Evolutionary conservation across 1,140 invertebrate genomes (phyloP).

Genomic region (Cydia pomonella): DNA sequence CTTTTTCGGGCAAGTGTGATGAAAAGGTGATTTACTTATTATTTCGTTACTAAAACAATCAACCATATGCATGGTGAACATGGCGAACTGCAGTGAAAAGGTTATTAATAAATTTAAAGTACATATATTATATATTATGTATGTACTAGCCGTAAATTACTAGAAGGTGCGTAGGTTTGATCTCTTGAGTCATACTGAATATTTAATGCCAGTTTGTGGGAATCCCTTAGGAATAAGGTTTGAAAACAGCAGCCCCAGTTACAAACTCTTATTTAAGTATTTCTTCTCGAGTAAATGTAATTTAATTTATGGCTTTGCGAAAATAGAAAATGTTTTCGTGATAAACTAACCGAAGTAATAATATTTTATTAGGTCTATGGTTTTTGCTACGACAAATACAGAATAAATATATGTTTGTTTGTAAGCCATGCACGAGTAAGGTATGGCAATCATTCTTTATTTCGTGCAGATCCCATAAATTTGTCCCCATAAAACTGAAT

Average conservation of each 20-base stretch:
- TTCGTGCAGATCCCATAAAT: slow-evolving; percentile 12
- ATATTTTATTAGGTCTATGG: not conserved
- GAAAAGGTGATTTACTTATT: too few species aligned
- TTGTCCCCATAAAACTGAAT: slow-evolving; percentile 30
- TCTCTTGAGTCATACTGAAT: not conserved
- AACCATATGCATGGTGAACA: too few species aligned
- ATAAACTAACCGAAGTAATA: not conserved
- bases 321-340: not conserved
- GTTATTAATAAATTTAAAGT: not conserved
- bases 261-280: slow-evolving; percentile 8
- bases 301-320: slow-evolving; percentile 9
- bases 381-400: not conserved
- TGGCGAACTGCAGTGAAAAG: too few species aligned
- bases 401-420: not conserved
- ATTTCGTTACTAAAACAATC: not conserved
- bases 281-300: slow-evolving; percentile 4
- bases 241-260: not conserved
- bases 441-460: not conserved
- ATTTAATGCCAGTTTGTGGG: not conserved
- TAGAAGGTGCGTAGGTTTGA: not conserved
- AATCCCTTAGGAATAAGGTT: not conserved
- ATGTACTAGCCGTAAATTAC: not conserved
- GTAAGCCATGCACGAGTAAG: not conserved
- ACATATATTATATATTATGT: not conserved
- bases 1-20: too few species aligned